These are phyloP conservation scores for Varecia variegata DNA, from an alignment of 2,797 vertebrate species.

Conservation along the genomic window DNA sequence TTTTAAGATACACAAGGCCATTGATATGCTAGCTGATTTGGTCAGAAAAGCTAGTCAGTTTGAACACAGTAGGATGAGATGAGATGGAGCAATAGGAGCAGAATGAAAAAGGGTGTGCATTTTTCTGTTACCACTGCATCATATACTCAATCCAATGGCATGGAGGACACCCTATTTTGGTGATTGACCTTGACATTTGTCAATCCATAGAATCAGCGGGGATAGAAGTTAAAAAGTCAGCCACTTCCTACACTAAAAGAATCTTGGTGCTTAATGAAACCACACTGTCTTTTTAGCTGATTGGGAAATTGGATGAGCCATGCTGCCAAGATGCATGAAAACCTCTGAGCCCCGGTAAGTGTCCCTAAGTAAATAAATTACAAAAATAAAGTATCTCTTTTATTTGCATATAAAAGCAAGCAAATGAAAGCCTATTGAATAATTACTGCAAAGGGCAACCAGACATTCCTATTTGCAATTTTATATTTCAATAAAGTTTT, in stretches of 20 bases:
- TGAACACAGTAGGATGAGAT: not conserved
- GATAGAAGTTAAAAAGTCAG: not conserved
- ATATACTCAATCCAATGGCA: not conserved
- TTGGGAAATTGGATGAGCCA: slow-evolving; percentile 39
- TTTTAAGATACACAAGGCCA: not conserved
- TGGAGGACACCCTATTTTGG: not conserved
- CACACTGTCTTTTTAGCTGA: not conserved
- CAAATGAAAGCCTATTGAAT: slow-evolving; percentile 75
- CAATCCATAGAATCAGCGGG: not conserved
- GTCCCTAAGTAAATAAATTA: slow-evolving; percentile 81
- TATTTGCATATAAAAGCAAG: slow-evolving; percentile 80
- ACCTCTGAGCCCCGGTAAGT: slow-evolving; percentile 71
- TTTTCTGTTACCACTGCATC: not conserved
- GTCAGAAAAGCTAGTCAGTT: not conserved
- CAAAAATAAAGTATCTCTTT: slow-evolving; percentile 81
- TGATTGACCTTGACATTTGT: not conserved
- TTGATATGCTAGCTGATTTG: not conserved
- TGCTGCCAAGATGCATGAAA: not conserved
- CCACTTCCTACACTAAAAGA: not conserved
- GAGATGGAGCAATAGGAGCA: not conserved
- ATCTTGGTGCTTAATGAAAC: not conserved
- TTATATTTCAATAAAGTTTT: slow-evolving; percentile 84
- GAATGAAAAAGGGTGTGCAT: not conserved
- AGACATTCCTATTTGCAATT: slow-evolving; percentile 81
- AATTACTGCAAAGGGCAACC: slow-evolving; percentile 79